These are phyloP conservation scores for Buphagus erythrorhynchus DNA, from an alignment of 2,797 vertebrate species.

Conservation along the genomic window DNA sequence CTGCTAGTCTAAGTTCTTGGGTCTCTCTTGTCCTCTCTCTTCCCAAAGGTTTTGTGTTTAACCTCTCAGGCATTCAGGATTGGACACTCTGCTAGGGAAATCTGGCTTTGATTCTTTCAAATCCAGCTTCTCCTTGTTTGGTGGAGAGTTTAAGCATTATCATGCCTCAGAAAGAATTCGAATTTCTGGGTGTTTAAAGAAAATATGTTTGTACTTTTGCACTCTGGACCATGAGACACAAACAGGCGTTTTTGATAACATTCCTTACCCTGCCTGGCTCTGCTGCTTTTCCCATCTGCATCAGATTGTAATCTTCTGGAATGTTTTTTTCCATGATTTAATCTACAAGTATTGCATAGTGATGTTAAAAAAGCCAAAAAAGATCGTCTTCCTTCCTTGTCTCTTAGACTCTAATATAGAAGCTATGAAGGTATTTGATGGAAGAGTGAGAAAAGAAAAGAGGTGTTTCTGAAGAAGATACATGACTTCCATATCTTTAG, in stretches of 20 bases:
- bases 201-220: neutral
- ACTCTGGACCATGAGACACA: neutral
- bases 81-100: neutral
- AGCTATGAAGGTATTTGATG: neutral
- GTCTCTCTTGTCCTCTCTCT: neutral
- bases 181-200: neutral
- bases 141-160: neutral
- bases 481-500: neutral
- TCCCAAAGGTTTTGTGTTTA: neutral
- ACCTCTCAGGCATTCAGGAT: neutral
- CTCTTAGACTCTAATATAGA: neutral
- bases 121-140: neutral
- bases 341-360: neutral
- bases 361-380: neutral
- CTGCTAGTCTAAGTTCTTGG: neutral
- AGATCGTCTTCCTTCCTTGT: neutral
- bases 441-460: neutral
- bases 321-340: conserved; percentile 11
- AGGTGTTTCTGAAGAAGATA: neutral
- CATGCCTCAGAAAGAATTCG: neutral
- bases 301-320: conserved; percentile 23
- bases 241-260: conserved; percentile 32
- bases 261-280: neutral
- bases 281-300: conserved; percentile 27
- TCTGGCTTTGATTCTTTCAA: neutral